Base-by-base conservation (phyloP, 64 coral and sea anemone species). In the Catalaphyllia jardinei region DNA sequence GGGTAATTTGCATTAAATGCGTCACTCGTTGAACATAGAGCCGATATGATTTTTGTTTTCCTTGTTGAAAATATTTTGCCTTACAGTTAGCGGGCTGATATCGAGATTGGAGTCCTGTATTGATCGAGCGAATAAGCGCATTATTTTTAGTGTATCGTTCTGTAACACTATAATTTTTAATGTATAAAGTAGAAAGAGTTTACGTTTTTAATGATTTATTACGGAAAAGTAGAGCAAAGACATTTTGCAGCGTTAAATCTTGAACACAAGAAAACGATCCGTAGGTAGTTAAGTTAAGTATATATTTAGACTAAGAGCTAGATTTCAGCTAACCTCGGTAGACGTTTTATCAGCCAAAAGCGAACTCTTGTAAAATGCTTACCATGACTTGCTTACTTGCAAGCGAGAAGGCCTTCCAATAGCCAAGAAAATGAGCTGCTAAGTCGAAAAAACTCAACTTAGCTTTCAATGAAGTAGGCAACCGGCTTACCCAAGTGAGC, bases 121-220 rank as follows among this genome's bases (percentile, higher is more conserved):
- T 71, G 63, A 85, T 27, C 30, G 39, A 25, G 35, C 62, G 38
- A 67, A 85, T 1, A 25, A 35, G 4, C 14, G 77, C 77, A 4
- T 24, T 42, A 6, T 62, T 20, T 14, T 11, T 46, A 85, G 63
- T 71, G 81, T 85, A 9, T 85, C 5, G 16, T 65, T 62, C 22
- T 24, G 63, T 71, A 67, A 63, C 81, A 85, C 81, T 71, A 85
- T 52, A 85, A 85, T 85, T 69, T 85, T 18, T 63, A 69, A 25
- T 85, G 81, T 85, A 85, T 27, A 85, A 85, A 85, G 39, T 85
- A 85, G 63, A 85, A 69, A 51, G 8, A 51, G 31, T 85, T 85
- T 51, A 85, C 19, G 49, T 71, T 83, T n/a, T 20, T 49, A 83
- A 69, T 67, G 31, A 67, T 78, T 52, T 11, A 49, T 25, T 67